Percentiles rank a stretch among this genome's conserved stretches.
Conservation (phyloP, 1,140 invertebrate species). For the Penaeus japonicus region DNA sequence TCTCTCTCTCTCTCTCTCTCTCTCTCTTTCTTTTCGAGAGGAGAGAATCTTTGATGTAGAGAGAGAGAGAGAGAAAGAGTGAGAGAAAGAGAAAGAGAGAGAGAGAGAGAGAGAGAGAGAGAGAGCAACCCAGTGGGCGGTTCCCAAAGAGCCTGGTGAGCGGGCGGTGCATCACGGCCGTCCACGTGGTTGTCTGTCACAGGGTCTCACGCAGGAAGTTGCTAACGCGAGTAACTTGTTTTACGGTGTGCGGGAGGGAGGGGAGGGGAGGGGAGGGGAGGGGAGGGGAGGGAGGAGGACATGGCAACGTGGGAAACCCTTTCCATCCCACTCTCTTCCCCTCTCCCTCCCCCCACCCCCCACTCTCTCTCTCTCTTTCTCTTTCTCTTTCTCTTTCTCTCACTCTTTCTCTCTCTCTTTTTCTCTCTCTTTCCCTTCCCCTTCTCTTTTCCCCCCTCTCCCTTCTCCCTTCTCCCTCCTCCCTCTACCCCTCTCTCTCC, state of each 20-base stretch:
- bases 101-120: not conserved
- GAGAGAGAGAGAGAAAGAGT: not conserved
- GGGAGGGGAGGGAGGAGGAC: no score
- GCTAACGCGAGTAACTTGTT: not conserved
- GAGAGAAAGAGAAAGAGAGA: not conserved
- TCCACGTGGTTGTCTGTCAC: not conserved
- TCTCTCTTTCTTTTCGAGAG: not conserved
- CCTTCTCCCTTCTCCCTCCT: not conserved
- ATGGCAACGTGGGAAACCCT: no score
- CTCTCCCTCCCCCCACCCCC: no score
- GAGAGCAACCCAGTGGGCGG: no score
- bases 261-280: not conserved
- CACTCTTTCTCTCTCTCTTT: not conserved
- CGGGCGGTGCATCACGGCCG: not conserved
- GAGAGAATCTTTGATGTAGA: not conserved
- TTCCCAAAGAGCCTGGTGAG: no score
- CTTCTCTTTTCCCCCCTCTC: not conserved
- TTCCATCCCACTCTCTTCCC: no score
- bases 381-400: constrained; percentile 9
- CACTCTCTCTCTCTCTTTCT: not conserved
- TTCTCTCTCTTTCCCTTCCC: not conserved
- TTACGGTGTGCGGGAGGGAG: not conserved
- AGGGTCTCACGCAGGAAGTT: not conserved
- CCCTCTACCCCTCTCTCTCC: not conserved
- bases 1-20: not conserved